Evolutionary conservation across 2,888 invertebrate species (phyloP).

Genomic region (Hirtodrosophila cameraria): DNA sequence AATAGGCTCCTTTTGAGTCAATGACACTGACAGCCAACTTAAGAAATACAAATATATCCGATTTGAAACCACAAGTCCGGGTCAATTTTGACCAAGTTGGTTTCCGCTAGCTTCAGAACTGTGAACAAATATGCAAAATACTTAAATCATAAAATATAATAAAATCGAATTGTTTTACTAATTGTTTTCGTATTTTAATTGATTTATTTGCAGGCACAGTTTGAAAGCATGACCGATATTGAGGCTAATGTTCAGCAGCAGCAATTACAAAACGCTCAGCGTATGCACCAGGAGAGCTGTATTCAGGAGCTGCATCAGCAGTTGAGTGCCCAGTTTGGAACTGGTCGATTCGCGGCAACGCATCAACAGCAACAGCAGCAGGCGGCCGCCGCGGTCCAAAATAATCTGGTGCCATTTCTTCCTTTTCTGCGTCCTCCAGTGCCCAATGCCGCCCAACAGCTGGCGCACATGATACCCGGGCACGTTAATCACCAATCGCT

Average conservation of each 20-base stretch:
- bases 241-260: slow-evolving; percentile 74
- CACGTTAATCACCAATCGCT: slow-evolving; percentile 33
- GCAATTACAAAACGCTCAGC: slow-evolving; percentile 68
- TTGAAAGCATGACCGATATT: slow-evolving; percentile 78
- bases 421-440: slow-evolving; percentile 81
- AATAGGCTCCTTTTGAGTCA: too few relatives aligned
- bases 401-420: slow-evolving; percentile 79
- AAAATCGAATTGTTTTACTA: too few relatives aligned
- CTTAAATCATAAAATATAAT: too few relatives aligned
- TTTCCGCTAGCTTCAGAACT: too few relatives aligned
- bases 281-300: slow-evolving; percentile 78
- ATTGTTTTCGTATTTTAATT: too few relatives aligned
- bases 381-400: slow-evolving; percentile 22
- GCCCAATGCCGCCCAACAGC: slow-evolving; percentile 73
- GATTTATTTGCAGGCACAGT: slow-evolving; percentile 69
- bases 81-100: too few relatives aligned
- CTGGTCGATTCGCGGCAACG: slow-evolving; percentile 43
- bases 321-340: slow-evolving; percentile 75
- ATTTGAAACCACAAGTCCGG: too few relatives aligned
- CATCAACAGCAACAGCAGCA: slow-evolving; percentile 52
- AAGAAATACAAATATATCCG: too few relatives aligned
- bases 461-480: slow-evolving; percentile 82
- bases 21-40: too few relatives aligned
- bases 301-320: slow-evolving; percentile 82
- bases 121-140: too few relatives aligned